Conservation (phyloP, 2,888 invertebrate species). For the Rapana venosa region DNA sequence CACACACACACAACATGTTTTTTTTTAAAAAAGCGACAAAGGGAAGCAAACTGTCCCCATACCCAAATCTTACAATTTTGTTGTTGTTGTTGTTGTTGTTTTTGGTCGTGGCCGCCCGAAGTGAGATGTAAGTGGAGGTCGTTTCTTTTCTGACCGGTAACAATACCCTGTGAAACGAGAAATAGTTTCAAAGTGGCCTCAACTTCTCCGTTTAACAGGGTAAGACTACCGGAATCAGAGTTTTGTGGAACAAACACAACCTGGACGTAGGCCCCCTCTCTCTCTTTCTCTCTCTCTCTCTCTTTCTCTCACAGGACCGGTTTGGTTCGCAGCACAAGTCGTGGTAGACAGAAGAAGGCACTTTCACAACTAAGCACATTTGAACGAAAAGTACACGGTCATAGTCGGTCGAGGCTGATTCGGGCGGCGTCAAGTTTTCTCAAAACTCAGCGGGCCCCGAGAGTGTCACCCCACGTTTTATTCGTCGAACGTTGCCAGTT, state of each 20-base stretch:
- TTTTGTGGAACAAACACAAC: neutral
- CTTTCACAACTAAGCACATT: too few relatives aligned
- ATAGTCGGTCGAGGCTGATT: too few relatives aligned
- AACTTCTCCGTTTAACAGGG: conserved; percentile 75
- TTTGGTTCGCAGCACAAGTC: too few relatives aligned
- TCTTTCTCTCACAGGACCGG: neutral
- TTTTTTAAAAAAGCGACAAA: neutral
- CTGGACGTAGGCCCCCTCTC: neutral
- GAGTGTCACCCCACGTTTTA: too few relatives aligned
- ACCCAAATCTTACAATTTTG: neutral
- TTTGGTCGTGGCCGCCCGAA: too few relatives aligned
- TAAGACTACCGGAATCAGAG: conserved; percentile 60
- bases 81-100: neutral
- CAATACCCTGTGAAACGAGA: conserved; percentile 76
- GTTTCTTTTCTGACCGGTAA: conserved; percentile 58
- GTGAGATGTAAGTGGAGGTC: too few relatives aligned
- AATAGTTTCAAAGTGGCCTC: conserved; percentile 51
- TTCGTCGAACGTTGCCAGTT: too few relatives aligned
- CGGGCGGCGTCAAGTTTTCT: too few relatives aligned
- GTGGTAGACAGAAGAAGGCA: too few relatives aligned
- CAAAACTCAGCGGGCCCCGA: too few relatives aligned
- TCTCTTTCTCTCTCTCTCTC: neutral
- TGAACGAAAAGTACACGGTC: too few relatives aligned
- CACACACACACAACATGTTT: neutral
- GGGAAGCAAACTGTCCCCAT: neutral